phyloP scores from a whole-genome alignment of 2,888 invertebrate species.

The Melangyna quadrimaculata region DNA sequence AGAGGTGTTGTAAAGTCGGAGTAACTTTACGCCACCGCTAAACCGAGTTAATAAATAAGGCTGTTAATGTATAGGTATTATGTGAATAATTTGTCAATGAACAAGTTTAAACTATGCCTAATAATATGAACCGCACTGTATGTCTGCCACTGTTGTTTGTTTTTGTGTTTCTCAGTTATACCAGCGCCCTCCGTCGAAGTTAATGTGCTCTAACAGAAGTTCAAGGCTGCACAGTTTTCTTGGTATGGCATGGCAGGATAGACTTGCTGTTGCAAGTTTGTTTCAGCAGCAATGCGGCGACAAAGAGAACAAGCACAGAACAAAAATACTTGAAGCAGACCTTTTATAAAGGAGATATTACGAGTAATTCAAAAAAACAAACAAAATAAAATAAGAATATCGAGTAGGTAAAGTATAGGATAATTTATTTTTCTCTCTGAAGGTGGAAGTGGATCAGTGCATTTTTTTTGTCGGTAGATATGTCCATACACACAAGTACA shows the following conservation, averaged over 20 bases:
- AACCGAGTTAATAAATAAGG: too few relatives aligned
- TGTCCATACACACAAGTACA: background rate
- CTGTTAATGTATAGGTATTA: too few relatives aligned
- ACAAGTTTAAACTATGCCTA: too few relatives aligned
- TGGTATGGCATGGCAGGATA: background rate
- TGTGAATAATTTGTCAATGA: too few relatives aligned
- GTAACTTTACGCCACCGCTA: too few relatives aligned
- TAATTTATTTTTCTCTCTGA: background rate
- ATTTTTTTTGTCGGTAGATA: background rate
- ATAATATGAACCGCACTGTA: background rate
- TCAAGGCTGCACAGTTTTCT: conserved; percentile 78
- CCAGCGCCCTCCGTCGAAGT: conserved; percentile 73
- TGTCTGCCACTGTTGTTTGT: background rate
- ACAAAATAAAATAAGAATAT: background rate
- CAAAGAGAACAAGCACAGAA: background rate
- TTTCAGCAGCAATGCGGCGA: background rate
- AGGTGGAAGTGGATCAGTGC: conserved; percentile 5
- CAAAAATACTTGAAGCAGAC: background rate
- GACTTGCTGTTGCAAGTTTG: background rate
- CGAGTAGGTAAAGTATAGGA: background rate
- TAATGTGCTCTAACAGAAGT: conserved; percentile 81
- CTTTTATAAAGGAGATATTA: background rate
- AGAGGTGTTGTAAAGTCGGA: too few relatives aligned
- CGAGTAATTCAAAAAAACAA: background rate
- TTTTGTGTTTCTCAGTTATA: conserved; percentile 12